A percentile compares a stretch with the other conserved stretches of the same genome.
Evolutionary conservation across 1,140 invertebrate genomes (phyloP).

Genomic region (Drosophila nebulosa): DNA sequence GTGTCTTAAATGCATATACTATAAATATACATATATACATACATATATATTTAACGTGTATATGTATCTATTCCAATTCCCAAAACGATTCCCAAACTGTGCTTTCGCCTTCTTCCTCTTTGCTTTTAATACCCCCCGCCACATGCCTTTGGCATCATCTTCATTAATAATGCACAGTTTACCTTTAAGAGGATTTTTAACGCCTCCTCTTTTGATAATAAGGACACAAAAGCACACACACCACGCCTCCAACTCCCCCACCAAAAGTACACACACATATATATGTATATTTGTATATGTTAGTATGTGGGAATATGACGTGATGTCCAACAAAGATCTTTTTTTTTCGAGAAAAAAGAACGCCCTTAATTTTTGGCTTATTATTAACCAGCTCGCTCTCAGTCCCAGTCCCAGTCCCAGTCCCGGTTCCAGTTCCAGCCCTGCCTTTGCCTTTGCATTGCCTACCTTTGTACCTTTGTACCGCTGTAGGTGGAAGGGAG

Average conservation of each 20-base stretch:
- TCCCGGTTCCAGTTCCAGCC: no score
- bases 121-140: background rate
- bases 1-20: background rate
- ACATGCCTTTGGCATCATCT: background rate
- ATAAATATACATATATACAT: background rate
- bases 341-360: slow-evolving; percentile 24
- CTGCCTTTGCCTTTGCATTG: slow-evolving; percentile 9
- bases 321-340: slow-evolving; percentile 23
- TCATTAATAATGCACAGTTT: slow-evolving; percentile 77
- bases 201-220: slow-evolving; percentile 73
- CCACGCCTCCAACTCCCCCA: slow-evolving; percentile 8
- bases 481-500: slow-evolving; percentile 6
- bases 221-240: slow-evolving; percentile 53
- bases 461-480: slow-evolving; percentile 11
- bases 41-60: background rate
- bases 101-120: background rate
- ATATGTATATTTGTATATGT: slow-evolving; percentile 22
- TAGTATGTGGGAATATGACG: slow-evolving; percentile 62
- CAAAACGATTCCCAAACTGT: slow-evolving; percentile 14
- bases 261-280: slow-evolving; percentile 8
- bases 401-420: no score
- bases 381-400: slow-evolving; percentile 66
- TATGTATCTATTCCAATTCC: background rate
- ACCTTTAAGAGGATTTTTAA: slow-evolving; percentile 76
- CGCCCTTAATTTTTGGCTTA: slow-evolving; percentile 71